Evolutionary conservation across 2,113 vertebrate species (phyloP).

Genomic region (Notarius quadriscutis): DNA sequence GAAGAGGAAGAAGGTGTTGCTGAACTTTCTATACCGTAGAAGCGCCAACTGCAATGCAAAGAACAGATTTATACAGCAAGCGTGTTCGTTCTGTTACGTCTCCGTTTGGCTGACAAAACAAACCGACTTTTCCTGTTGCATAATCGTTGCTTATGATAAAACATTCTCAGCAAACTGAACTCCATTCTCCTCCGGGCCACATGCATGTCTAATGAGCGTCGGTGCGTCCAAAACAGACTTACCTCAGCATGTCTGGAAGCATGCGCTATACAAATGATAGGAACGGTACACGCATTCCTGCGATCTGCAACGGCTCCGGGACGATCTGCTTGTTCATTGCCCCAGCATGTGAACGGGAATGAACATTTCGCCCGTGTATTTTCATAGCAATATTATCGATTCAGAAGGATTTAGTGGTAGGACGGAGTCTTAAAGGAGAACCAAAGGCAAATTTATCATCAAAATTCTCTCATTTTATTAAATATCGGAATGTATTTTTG

Average conservation of each 20-base stretch:
- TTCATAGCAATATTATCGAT: no score
- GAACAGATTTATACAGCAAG: neutral
- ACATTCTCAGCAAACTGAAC: neutral
- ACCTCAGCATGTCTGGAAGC: neutral
- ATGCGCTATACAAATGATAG: neutral
- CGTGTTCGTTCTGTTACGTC: neutral
- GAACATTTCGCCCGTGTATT: slow-evolving; percentile 38
- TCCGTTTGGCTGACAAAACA: neutral
- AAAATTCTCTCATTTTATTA: no score
- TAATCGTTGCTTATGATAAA: no score
- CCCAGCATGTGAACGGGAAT: slow-evolving; percentile 49
- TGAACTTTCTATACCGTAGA: neutral
- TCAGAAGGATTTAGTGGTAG: no score
- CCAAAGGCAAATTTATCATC: no score
- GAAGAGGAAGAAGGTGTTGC: neutral
- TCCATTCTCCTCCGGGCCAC: neutral
- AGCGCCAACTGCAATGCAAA: neutral
- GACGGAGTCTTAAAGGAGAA: no score
- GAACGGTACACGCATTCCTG: slow-evolving; percentile 18
- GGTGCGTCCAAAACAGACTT: neutral
- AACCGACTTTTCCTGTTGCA: no score
- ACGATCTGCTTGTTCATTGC: slow-evolving; percentile 53
- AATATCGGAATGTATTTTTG: no score
- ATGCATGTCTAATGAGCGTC: neutral
- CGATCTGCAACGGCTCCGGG: slow-evolving; percentile 44